A percentile compares a stretch with the other conserved stretches of the same genome.
Conservation (phyloP, 2,113 vertebrate species). For the Callionymus lyra region DNA sequence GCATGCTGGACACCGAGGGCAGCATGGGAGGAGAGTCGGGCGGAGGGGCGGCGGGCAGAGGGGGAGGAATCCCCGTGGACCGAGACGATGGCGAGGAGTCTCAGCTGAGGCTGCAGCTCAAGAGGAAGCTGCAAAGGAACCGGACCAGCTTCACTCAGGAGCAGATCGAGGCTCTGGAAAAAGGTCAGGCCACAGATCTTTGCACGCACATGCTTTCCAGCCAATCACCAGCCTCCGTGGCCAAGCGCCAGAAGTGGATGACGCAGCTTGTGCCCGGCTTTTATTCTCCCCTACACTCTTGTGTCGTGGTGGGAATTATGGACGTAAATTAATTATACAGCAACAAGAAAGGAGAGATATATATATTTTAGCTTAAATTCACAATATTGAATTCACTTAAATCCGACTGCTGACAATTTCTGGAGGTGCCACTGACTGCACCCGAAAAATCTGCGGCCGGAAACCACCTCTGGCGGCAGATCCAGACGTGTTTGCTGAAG, state of each 20-base stretch:
- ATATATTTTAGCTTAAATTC: too few relatives aligned
- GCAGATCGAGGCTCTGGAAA: constrained; percentile 81
- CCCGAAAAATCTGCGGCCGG: too few relatives aligned
- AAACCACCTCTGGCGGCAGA: constrained; percentile 26
- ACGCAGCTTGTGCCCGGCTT: constrained; percentile 24
- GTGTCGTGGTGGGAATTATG: too few relatives aligned
- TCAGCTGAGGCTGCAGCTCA: constrained; percentile 77
- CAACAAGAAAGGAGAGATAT: too few relatives aligned
- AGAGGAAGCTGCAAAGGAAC: constrained; percentile 81
- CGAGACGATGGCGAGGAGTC: constrained; percentile 71
- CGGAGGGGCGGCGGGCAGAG: constrained; percentile 40
- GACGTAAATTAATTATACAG: too few relatives aligned
- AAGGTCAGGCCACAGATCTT: constrained; percentile 59
- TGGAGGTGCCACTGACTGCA: too few relatives aligned
- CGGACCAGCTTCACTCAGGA: constrained; percentile 79
- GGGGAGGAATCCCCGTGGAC: constrained; percentile 57
- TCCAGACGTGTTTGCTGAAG: constrained; percentile 27
- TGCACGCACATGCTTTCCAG: constrained; percentile 25
- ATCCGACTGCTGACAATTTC: too few relatives aligned
- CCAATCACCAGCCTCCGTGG: constrained; percentile 22
- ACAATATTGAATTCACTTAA: too few relatives aligned
- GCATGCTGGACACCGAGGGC: constrained; percentile 27
- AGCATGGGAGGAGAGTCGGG: constrained; percentile 40
- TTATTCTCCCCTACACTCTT: too few relatives aligned
- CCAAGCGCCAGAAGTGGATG: constrained; percentile 13